Percentiles rank a stretch among this genome's conserved stretches.
phyloP scores from a whole-genome alignment of 2,113 vertebrate genomes.

The Dryoscopus gambensis region DNA sequence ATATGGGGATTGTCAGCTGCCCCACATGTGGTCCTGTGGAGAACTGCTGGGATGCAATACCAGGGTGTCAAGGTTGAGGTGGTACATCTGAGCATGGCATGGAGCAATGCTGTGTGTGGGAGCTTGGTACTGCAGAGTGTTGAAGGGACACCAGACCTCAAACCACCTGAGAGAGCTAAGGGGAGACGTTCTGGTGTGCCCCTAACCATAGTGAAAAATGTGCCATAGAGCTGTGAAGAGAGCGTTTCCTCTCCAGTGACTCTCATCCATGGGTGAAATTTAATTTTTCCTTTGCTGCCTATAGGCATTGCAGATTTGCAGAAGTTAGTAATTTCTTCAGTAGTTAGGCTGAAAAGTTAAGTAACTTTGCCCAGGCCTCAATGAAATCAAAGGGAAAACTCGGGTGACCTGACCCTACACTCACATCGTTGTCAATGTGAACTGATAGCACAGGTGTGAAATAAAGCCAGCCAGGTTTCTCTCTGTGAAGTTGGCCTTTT shows the following conservation, averaged over 20 bases:
- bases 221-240: background rate
- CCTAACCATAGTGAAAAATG: background rate
- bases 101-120: accelerated
- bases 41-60: background rate
- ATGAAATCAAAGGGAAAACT: slow-evolving; percentile 35
- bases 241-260: background rate
- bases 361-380: slow-evolving; percentile 9
- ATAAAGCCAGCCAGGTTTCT: slow-evolving; percentile 24
- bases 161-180: background rate
- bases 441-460: slow-evolving; percentile 32
- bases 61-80: accelerated
- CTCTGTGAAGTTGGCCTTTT: slow-evolving; percentile 53
- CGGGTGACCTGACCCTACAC: background rate
- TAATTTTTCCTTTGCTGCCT: slow-evolving; percentile 1
- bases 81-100: accelerated
- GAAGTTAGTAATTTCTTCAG: slow-evolving; percentile 28
- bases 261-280: background rate
- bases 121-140: background rate
- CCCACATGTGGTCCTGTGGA: accelerated
- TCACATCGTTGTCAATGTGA: slow-evolving; percentile 12
- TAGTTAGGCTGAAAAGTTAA: slow-evolving; percentile 1
- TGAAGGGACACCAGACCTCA: background rate
- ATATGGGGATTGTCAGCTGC: background rate
- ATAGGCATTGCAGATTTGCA: background rate
- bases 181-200: background rate